phyloP scores from a whole-genome alignment of 2,113 vertebrate genomes.

The Pseudopipra pipra region DNA sequence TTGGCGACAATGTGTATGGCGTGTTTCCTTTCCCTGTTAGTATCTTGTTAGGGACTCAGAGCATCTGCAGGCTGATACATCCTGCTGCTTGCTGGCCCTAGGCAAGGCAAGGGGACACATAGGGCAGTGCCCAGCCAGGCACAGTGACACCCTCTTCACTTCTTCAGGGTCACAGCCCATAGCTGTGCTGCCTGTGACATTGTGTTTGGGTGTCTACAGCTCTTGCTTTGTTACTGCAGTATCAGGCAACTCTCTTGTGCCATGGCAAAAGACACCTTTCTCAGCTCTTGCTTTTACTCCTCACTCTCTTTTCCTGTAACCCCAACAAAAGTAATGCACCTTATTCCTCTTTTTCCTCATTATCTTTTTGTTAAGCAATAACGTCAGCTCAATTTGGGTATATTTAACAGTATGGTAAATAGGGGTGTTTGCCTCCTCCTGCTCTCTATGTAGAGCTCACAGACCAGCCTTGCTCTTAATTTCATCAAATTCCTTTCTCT shows the following conservation, averaged over 20 bases:
- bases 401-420: not conserved
- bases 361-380: not conserved
- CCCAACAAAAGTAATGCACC: not conserved
- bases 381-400: not conserved
- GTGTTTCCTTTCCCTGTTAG: not conserved
- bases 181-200: too few species aligned
- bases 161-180: not conserved
- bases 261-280: not conserved
- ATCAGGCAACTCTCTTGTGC: not conserved
- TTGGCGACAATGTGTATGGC: not conserved
- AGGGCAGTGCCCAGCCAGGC: too few species aligned
- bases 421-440: not conserved
- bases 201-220: not conserved
- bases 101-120: not conserved
- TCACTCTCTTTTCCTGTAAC: not conserved
- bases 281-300: not conserved
- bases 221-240: not conserved
- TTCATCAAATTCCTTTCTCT: not conserved
- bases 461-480: not conserved
- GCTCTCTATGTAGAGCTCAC: not conserved
- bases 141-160: not conserved
- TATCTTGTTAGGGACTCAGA: not conserved
- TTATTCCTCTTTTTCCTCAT: not conserved
- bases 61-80: not conserved
- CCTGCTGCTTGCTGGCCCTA: not conserved